Evolutionary conservation across 2,888 invertebrate species (phyloP), one percentile per base, ranked within the genome.

Genomic region (Ditula angustiorana): DNA sequence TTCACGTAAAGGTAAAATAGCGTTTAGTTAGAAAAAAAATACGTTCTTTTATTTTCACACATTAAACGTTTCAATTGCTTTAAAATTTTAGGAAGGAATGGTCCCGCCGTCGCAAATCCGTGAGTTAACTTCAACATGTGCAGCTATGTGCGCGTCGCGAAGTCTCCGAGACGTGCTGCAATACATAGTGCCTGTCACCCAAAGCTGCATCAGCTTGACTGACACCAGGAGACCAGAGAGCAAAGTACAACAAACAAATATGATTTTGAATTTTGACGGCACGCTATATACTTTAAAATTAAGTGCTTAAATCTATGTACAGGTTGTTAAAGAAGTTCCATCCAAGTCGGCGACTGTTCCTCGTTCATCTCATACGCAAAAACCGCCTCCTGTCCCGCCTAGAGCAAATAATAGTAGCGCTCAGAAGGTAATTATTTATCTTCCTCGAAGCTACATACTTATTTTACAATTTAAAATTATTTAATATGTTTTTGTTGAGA

Each of bases 111-210:
- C 76, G 4, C 82, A 85, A 58, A 73, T 85, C 1, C 84, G 88
- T 1, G 92, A 90, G 62, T 67, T 92, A 59, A 86, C 87, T 0
- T 96, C 98, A 0, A 96, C 98, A 2, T 93, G 98, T 68, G 97
- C 97, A 46, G 96, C 98, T 0, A 92, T 99, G 69, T 97, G 98
- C 78, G 95, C 95, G 47, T 85, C 90, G 0, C 82, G 85, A 1
- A 90, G 85, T 60, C 76, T 92, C 1, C 84, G 87, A 3, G 91
- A 92, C 55, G 88, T 91, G 0, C 69, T 92, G 58, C 88, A 92
- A 35, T 88, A 88, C 68, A 81, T 90, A 1, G 88, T 89, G 11
- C 91, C 91, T 0, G 76, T 90, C 7, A 90, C 92, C 0, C 90
- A 91, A 67, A 78, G 71, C 49, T 70, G 71, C 8, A 68, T 83